These are phyloP conservation scores for Catharus bicknelli DNA, from an alignment of 2,113 vertebrate genomes.

Conservation along the genomic window DNA sequence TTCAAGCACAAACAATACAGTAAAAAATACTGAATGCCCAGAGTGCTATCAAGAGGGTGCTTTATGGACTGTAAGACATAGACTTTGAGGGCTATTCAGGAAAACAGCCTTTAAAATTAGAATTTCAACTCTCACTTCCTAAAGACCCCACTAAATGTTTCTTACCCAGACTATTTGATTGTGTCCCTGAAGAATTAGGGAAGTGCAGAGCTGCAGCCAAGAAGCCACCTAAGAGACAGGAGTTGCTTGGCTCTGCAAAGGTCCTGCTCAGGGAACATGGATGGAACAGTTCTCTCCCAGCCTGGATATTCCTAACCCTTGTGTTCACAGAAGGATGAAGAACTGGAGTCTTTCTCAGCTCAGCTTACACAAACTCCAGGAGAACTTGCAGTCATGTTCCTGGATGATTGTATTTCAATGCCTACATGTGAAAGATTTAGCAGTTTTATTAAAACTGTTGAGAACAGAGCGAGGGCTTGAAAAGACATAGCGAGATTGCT, in stretches of 20 bases:
- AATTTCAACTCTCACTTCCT: neutral
- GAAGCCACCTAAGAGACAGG: neutral
- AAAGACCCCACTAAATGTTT: neutral
- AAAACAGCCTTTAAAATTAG: neutral
- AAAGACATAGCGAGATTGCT: accelerated
- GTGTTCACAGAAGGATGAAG: neutral
- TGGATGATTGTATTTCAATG: neutral
- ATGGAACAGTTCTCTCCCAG: neutral
- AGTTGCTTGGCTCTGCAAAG: neutral
- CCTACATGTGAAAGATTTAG: neutral
- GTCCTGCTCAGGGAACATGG: neutral
- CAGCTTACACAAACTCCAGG: neutral
- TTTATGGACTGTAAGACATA: neutral
- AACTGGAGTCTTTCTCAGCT: neutral
- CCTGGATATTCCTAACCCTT: neutral
- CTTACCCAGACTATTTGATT: neutral
- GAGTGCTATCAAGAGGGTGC: neutral
- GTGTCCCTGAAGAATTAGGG: neutral
- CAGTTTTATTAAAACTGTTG: neutral
- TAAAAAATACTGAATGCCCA: neutral
- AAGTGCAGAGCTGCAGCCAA: neutral
- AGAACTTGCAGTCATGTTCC: neutral
- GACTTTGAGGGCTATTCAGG: neutral
- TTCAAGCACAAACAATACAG: neutral
- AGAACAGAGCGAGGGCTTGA: neutral